Conservation (phyloP, 2,888 invertebrate species). For the Mimachlamys varia region DNA sequence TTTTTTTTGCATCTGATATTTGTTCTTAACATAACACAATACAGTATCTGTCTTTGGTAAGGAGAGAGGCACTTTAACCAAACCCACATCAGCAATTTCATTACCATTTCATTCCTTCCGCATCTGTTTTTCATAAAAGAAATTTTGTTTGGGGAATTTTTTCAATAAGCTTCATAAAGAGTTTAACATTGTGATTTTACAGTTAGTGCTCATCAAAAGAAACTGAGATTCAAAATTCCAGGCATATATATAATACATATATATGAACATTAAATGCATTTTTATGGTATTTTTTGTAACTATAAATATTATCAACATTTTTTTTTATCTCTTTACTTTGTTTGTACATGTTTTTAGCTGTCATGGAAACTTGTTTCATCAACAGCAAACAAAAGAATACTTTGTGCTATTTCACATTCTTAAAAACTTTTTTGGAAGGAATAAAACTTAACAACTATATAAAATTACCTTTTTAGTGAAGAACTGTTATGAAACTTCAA, state of each 20-base stretch:
- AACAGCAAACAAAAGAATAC: constrained; percentile 3
- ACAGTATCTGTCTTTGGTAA: constrained; percentile 31
- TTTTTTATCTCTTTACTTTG: not conserved
- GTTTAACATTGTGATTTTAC: not conserved
- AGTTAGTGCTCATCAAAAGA: constrained; percentile 1
- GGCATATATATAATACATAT: constrained; percentile 11
- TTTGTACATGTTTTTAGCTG: not conserved
- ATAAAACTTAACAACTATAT: constrained; percentile 36
- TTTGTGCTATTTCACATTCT: not conserved
- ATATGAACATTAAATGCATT: constrained; percentile 28
- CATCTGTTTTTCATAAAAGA: not conserved
- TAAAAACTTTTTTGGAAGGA: constrained; percentile 9
- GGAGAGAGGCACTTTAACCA: constrained; percentile 31
- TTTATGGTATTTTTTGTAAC: not conserved
- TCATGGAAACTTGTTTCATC: not conserved
- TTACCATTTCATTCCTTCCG: constrained; percentile 13
- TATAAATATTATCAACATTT: not conserved
- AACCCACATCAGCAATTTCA: constrained; percentile 15
- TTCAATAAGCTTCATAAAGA: not conserved
- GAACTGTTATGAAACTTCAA: constrained; percentile 36
- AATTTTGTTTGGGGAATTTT: not conserved
- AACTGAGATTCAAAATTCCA: constrained; percentile 30
- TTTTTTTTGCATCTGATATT: not conserved
- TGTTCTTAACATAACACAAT: not conserved
- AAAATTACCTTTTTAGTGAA: constrained; percentile 36